phyloP scores from a whole-genome alignment of 2,888 invertebrate species.

The Acanthacorydalis orientalis region DNA sequence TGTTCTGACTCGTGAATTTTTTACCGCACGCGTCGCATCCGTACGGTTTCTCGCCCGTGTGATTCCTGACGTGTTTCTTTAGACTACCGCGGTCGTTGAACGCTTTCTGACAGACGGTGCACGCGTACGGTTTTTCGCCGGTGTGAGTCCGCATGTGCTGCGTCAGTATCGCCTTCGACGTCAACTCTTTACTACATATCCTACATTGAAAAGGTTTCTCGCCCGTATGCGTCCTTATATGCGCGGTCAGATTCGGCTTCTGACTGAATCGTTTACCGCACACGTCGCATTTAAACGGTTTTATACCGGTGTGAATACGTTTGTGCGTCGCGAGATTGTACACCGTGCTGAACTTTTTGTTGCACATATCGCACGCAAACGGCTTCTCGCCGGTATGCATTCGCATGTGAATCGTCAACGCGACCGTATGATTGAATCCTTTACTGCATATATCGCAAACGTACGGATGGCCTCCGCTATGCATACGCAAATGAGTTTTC shows the following conservation, averaged over 20 bases:
- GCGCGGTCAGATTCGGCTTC: conserved; percentile 23
- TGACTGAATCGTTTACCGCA: conserved; percentile 32
- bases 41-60: conserved; percentile 29
- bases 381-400: conserved; percentile 18
- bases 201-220: conserved; percentile 19
- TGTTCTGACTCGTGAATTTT: conserved; percentile 29
- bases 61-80: conserved; percentile 15
- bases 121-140: conserved; percentile 2
- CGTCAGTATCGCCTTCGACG: conserved; percentile 3
- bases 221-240: conserved; percentile 20
- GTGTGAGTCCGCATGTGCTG: conserved; percentile 5
- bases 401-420: conserved; percentile 19
- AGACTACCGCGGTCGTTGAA: conserved; percentile 7
- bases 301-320: conserved; percentile 30
- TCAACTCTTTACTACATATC: conserved; percentile 3
- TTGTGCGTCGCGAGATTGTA: conserved; percentile 30
- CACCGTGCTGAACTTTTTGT: conserved; percentile 28
- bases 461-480: conserved; percentile 2
- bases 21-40: conserved; percentile 28
- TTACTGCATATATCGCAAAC: conserved; percentile 4
- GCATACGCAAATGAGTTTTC: conserved; percentile 3
- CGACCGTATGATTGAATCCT: conserved; percentile 10
- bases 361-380: conserved; percentile 26
- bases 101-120: conserved; percentile 2
- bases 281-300: conserved; percentile 24